Evolutionary conservation across 2,797 vertebrate species (phyloP), one percentile per base, ranked within the genome.

Genomic region (Tinamus major): DNA sequence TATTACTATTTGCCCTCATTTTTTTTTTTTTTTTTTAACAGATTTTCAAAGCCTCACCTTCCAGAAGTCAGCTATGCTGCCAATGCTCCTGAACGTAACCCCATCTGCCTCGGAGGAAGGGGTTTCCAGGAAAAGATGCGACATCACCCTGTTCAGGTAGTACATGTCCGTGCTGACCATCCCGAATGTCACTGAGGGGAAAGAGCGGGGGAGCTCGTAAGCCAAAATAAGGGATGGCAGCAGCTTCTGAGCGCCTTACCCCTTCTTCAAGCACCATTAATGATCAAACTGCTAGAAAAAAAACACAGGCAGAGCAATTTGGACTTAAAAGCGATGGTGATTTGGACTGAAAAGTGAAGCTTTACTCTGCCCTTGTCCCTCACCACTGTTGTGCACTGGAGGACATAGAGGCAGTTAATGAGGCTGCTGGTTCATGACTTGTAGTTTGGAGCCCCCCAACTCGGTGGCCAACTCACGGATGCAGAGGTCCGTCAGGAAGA

Each of bases 141-240:
- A 68, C 91, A 92, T 97, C 79, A 95, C 95, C 55, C 87, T 93
- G 92, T 97, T 97, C 89, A 97, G 94, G 89, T 96, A 88, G 74
- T 97, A 97, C 96, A 94, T 95, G 39, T 97, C 96, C 6, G 94
- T 88, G 89, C 97, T 97, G 93, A 96, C 95, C 96, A 91, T 95
- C 10, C 97, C 93, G 48, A 96, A 93, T 2, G 87, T 83, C 96
- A 97, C 97, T 93, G 69, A 89, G 83, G 53, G 83, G 53, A 5
- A 8, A 53, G 19, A 62, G 35, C 35, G 35, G 35, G 35, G 35
- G 35, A 35, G 35, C 35, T 35, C 35, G 35, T 35, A 35, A 35
- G n/a, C 63, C 58, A 69, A 41, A 61, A 51, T 29, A 2, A 16
- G 62, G 75, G 46, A 3, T 27, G 65, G 27, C 80, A 63, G 8